Evolutionary conservation across 2,113 vertebrate genomes (phyloP), one percentile per base, ranked within the genome.

Genomic region (Heteronetta atricapilla): DNA sequence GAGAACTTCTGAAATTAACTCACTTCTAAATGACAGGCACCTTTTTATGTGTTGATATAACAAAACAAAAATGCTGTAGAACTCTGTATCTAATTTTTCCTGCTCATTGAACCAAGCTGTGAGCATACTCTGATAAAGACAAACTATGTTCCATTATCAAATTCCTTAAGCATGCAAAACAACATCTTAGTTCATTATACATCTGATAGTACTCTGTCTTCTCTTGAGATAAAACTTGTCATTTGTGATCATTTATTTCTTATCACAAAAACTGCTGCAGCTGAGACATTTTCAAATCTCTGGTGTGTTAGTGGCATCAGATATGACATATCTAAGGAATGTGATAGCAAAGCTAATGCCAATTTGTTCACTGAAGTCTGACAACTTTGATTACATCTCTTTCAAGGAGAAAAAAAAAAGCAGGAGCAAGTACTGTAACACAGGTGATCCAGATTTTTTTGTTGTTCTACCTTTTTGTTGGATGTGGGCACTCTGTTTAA

Each of bases 291-390:
- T 92, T 89, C 70, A 91, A 87, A 87, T 21, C 60, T 83, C 66
- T 72, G 19, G 59, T 73, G 70, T 76, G 86, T 62, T 66, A 55
- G 21, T 53, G 69, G 34, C 92, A 46, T 93, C 73, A 90, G 46
- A n/a, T 48, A 42, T 6, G 33, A 68, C 25, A 89, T 87, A 56
- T 4, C 38, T 79, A 34, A 64, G 12, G 29, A 62, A 80, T 34
- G 40, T 82, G 81, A 73, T 76, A 25, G 81, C 78, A 95, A 87
- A 73, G 19, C 55, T 89, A 60, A 85, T 79, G 46, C 78, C 29
- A 23, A 55, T 73, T 77, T 80, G 78, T 69, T 93, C 83, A 79
- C 33, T 86, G 83, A 96, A 66, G 20, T 74, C 90, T 95, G 86
- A 84, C 88, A 95, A 46, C 73, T 88, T 81, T 19, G 36, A 55